Base-by-base conservation (phyloP, 1,140 invertebrate genomes). In the Dinoponera quadriceps region DNA sequence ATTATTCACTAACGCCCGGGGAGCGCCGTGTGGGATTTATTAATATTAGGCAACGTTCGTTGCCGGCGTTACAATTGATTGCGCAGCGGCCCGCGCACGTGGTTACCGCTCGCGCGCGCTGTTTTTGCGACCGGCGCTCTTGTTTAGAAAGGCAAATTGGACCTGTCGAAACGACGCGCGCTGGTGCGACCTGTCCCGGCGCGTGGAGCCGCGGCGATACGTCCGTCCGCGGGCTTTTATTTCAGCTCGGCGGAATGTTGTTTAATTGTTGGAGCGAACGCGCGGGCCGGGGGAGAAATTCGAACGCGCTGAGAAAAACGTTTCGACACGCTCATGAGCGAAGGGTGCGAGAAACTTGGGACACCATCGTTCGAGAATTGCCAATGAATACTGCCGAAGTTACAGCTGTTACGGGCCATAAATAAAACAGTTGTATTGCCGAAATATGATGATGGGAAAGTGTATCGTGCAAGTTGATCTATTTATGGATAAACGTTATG, bases 21-120 rank as follows among this genome's bases (percentile, higher is more conserved):
- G 22, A 22, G 51, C 5, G n/a, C 14, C 14, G 38, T 51, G 22
- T 29, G 51, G 65, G 65, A 80, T 80, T 80, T 80, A 80, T 80
- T 80, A 71, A 71, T 78, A 69, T 80, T 71, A 80, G 65, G 51
- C n/a, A 69, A 69, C 33, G 51, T 57, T 80, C 38, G 33, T 27
- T 7, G 48, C 62, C n/a, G n/a, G 5, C 25, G 38, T 44, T 44
- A 59, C 71, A 69, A 80, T 71, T 80, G 51, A 80, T 80, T 59
- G 51, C 63, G 13, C 14, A n/a, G 16, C 51, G 22, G 38, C 38
- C 5, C 38, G 22, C 14, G 25, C 54, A 71, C 14, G 38, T 29
- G 65, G 7, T 14, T 44, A 20, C 27, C 9, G 33, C 11, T 18
- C 22, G 33, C 27, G 22, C 75, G 69, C 54, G 3, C 4, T 9